Percentiles rank a stretch among this genome's conserved stretches.
Conservation (phyloP, 2,888 invertebrate species). For the Cantharis flavilabris region DNA sequence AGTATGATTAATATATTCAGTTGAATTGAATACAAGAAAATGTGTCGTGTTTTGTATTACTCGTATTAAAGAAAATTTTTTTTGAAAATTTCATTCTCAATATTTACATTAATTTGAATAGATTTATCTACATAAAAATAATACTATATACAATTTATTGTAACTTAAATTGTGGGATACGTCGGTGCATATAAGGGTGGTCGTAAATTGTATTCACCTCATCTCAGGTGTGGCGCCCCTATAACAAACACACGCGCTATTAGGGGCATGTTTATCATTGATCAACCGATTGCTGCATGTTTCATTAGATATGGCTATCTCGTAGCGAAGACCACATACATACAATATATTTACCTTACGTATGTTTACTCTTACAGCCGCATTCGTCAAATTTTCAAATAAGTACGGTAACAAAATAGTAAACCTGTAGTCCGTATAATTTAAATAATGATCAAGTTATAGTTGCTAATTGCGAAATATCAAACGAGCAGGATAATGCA, state of each 20-base stretch:
- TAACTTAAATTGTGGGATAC: conserved; percentile 11
- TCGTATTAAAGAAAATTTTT: not conserved
- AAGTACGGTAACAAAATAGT: not conserved
- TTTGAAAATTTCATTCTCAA: not conserved
- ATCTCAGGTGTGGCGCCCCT: conserved; percentile 29
- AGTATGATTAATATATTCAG: too few species aligned
- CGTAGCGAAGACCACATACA: conserved; percentile 11
- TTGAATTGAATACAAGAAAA: too few species aligned
- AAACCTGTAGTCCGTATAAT: not conserved
- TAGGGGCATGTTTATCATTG: conserved; percentile 32
- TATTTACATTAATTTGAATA: not conserved
- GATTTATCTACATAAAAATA: not conserved
- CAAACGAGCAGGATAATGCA: not conserved
- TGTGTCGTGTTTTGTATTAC: not conserved
- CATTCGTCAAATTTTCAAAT: not conserved
- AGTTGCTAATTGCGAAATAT: not conserved
- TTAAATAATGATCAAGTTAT: not conserved
- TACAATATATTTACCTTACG: not conserved
- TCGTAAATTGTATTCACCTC: conserved; percentile 14
- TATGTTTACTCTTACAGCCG: conserved; percentile 16
- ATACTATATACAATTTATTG: not conserved
- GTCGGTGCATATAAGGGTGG: conserved; percentile 10
- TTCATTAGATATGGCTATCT: conserved; percentile 30
- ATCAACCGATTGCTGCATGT: conserved; percentile 29
- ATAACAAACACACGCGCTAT: conserved; percentile 31